Evolutionary conservation across 2,113 vertebrate genomes (phyloP), one percentile per base, ranked within the genome.

Genomic region (Cyphomyrus plagiostoma): DNA sequence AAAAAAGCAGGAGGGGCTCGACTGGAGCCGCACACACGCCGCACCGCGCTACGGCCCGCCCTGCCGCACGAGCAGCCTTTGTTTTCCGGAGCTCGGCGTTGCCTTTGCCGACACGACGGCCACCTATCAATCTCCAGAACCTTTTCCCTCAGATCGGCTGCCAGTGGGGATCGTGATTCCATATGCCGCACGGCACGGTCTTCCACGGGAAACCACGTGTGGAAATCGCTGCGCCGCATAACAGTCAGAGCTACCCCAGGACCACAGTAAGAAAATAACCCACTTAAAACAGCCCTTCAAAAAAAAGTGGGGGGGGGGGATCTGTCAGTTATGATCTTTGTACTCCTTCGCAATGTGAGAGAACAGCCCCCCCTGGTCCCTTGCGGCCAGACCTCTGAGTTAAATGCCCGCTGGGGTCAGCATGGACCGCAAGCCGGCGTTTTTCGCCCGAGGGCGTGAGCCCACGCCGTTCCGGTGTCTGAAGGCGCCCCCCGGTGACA

Each of bases 1-100:
- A 21, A 53, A 26, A 13, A 30, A 70, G 62, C 62, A 70, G 62
- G 91, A 92, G 93, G 94, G 92, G 91, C 92, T 93, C 92, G 92
- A 90, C 9, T 0, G 35, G 92, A 62, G 62, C 62, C 10, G 62
- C n/a, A 30, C 62, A 66, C 62, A 66, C 13, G 62, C 62, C 1
- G 9, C 62, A 62, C 56, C 7, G 7, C 2, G 56, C 7, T 62
- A 21, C 2, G 56, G 56, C 7, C 56, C 56, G 56, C 56, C 56
- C 56, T 13, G 62, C 62, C 1, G n/a, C n/a, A 13, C 0, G 62
- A 70, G 62, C 26, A 9, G n/a, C 3, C 62, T 70, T 70, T 70
- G 50, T 82, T 56, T 82, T 85, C 53, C 1, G 42, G 45, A 45
- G 26, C 84, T 17, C 11, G 56, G 62, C 4, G n/a, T 10, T 45